Evolutionary conservation across 2,113 vertebrate genomes (phyloP), one percentile per base, ranked within the genome.

Genomic region (Solea solea): DNA sequence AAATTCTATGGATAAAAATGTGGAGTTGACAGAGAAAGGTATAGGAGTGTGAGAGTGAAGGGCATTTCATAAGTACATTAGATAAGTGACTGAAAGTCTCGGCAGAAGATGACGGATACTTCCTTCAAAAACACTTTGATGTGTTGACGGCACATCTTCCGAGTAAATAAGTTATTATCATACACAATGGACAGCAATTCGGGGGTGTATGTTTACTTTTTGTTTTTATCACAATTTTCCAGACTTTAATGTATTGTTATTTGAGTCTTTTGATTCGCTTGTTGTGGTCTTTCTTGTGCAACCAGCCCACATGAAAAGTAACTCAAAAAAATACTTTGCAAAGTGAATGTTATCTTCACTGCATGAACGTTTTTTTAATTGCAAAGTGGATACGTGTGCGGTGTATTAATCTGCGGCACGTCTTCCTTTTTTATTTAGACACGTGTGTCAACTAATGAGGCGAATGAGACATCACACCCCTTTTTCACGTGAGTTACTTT

Each of bases 121-220:
- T 56, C 46, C 64, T 2, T 9, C 45, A 60, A 65, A 61, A 41
- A 57, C 45, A 7, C 81, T 89, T 86, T 89, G 81, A 88, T 73
- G 80, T 74, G 28, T 53, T 50, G 8, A 39, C 44, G 62, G 54
- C 42, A 66, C n/a, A 58, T 48, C 58, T 72, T 83, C 72, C 78
- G 51, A 62, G 71, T 74, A 86, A 84, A 86, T 60, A 81, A 69
- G 61, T 75, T 41, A 72, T 82, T 80, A 66, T 73, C 27, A 74
- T 70, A 50, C 40, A 48, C 50, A 57, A 46, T 34, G 48, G 62
- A 69, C 64, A 60, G 54, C 64, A 28, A 69, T 76, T 76, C 55
- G 80, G 64, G 80, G 46, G 49, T 27, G 41, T n/a, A 15, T 0
- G 54, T 46, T 59, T 45, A 68, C 57, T 50, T 52, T 50, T 54